Evolutionary conservation across 2,888 invertebrate species (phyloP).

Genomic region (Harpagoxenus sublaevis): DNA sequence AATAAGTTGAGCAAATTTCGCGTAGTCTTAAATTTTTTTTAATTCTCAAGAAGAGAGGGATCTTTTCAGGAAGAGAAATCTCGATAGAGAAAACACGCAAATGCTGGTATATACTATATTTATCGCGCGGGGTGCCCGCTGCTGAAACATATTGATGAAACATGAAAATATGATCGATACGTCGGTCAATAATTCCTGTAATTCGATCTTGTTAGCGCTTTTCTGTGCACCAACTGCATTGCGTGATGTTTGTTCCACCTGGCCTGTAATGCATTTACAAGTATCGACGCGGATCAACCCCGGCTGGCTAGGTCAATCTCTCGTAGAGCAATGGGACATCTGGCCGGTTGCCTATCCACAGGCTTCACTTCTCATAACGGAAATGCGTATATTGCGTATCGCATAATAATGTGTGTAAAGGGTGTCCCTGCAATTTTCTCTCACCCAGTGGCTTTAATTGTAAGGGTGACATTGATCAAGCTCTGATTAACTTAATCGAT

Average conservation of each 20-base stretch:
- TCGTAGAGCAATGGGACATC: slow-evolving; percentile 35
- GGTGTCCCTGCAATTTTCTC: neutral
- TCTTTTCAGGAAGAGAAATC: neutral
- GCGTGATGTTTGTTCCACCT: slow-evolving; percentile 13
- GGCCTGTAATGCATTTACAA: slow-evolving; percentile 31
- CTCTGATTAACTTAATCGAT: neutral
- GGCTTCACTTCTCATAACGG: slow-evolving; percentile 36
- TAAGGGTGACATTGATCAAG: neutral
- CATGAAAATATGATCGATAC: neutral
- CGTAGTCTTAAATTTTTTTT: neutral
- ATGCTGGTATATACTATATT: neutral
- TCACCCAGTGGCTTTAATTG: neutral
- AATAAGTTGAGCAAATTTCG: neutral
- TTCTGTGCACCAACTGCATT: neutral
- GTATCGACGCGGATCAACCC: slow-evolving; percentile 19
- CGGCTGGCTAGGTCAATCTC: neutral
- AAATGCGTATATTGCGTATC: neutral
- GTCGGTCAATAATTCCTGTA: neutral
- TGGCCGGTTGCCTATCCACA: slow-evolving; percentile 61
- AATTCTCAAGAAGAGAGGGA: neutral
- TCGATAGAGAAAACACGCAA: neutral
- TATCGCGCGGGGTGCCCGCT: neutral
- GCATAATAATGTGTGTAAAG: neutral
- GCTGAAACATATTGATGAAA: neutral
- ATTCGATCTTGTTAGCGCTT: neutral